Base-by-base conservation (phyloP, 2,888 invertebrate species). In the Pomacea canaliculata region DNA sequence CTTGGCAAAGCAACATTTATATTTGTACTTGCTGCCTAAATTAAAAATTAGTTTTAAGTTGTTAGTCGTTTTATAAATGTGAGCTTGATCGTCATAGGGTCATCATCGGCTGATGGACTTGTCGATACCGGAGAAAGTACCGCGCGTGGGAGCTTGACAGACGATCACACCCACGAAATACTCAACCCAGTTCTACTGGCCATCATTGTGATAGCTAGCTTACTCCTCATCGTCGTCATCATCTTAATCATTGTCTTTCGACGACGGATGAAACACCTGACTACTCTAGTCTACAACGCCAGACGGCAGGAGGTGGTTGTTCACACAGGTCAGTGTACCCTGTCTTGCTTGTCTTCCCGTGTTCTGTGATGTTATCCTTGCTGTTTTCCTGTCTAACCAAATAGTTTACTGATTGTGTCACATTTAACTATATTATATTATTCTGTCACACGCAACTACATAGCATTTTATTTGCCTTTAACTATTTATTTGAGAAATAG, bases 261-360 rank as follows among this genome's bases (percentile, higher is more conserved):
- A 27, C 70, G 79, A 65, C 71, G 68, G 70, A 77, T 79, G 70
- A 70, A 69, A 16, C 63, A 65, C 16, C 65, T 79, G 62, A 77
- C 69, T 8, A 19, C 56, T 7, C 48, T 74, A 59, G 27, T 69
- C 7, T 74, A 74, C 69, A 74, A n/a, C 69, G 12, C 62, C 5
- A 5, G 18, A 7, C 37, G 69, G 1, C 68, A 74, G 23, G 73
- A 69, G 19, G 69, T 74, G 18, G 18, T 74, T 48, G 19, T 74
- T 23, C 27, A 60, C 19, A 18, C 66, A 67, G 69, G 69, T 68
- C 10, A 18, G 71, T 62, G 59, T 0, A 37, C 1, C 23, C 60
- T 56, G 23, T 37, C 59, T 16, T 12, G 23, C 37, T 37, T 23
- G 12, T 37, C 16, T n/a, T 37, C 9, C 27, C 19, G 56, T 51